Conservation (phyloP, 1,140 invertebrate species). For the Caenorhabditis briggsae region DNA sequence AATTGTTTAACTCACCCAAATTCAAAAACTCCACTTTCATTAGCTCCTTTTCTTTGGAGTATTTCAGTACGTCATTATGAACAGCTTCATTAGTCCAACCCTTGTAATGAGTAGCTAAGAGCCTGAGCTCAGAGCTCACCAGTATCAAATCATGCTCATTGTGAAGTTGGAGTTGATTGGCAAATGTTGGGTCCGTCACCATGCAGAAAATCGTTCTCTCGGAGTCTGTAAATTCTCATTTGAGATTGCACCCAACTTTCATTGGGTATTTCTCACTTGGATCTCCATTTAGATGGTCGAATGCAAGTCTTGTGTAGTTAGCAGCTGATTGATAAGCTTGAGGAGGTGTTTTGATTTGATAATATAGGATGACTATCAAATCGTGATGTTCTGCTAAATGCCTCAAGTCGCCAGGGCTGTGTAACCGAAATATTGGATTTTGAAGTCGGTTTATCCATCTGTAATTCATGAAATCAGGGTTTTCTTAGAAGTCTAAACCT, state of each 20-base stretch:
- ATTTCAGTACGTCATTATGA: background rate
- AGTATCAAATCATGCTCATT: conserved; percentile 20
- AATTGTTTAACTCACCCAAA: background rate
- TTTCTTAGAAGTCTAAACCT: too few species aligned
- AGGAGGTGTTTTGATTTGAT: background rate
- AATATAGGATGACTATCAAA: background rate
- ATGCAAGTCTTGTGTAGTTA: conserved; percentile 14
- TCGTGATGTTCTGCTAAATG: background rate
- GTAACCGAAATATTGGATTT: background rate
- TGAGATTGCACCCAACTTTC: background rate
- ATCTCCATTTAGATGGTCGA: conserved; percentile 5
- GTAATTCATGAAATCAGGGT: too few species aligned
- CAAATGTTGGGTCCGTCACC: background rate
- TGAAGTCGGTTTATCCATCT: conserved; percentile 25
- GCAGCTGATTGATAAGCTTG: background rate
- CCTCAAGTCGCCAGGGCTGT: background rate
- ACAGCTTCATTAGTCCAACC: background rate
- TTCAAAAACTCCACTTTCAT: conserved; percentile 11
- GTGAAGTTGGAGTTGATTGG: conserved; percentile 16
- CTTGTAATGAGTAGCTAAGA: background rate
- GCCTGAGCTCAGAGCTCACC: conserved; percentile 7
- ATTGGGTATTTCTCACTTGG: background rate
- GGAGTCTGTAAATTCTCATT: background rate
- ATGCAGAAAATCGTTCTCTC: conserved; percentile 6
- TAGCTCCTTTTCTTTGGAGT: background rate